Percentiles rank a stretch among this genome's conserved stretches.
These are phyloP conservation scores for Aphaenogaster ashmeadi DNA, from an alignment of 1,140 invertebrate species.

Conservation along the genomic window DNA sequence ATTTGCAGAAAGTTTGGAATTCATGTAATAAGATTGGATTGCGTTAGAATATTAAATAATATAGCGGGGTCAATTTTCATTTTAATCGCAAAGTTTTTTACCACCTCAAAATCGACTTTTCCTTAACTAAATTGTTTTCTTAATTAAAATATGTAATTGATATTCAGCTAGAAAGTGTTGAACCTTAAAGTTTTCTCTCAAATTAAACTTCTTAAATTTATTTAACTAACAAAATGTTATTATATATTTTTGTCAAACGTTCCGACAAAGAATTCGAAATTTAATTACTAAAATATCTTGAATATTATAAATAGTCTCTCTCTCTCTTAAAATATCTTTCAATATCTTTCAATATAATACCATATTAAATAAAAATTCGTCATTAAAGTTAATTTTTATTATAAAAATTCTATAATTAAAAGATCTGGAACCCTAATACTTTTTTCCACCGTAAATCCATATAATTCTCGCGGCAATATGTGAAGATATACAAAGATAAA, in stretches of 20 bases:
- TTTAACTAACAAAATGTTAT: not conserved
- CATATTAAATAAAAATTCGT: not conserved
- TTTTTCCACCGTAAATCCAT: not conserved
- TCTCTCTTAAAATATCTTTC: not conserved
- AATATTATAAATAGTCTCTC: not conserved
- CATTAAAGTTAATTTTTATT: constrained; percentile 1
- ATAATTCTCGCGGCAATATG: not conserved
- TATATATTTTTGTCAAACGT: not conserved
- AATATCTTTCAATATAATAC: not conserved
- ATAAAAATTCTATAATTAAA: not conserved
- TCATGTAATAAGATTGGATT: not conserved
- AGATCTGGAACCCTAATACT: not conserved
- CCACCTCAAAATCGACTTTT: not conserved
- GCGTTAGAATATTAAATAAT: not conserved
- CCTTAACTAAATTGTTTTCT: not conserved
- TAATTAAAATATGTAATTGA: too few species aligned
- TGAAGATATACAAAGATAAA: constrained; percentile 14
- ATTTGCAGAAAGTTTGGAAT: not conserved
- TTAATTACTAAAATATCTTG: not conserved
- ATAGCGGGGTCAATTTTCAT: not conserved
- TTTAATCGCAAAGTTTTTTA: not conserved
- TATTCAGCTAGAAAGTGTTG: not conserved
- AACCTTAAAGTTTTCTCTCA: not conserved
- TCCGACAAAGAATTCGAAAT: not conserved
- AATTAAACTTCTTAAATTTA: not conserved